Conservation (phyloP, 2,113 vertebrate genomes). For the Clarias macrocephalus region DNA sequence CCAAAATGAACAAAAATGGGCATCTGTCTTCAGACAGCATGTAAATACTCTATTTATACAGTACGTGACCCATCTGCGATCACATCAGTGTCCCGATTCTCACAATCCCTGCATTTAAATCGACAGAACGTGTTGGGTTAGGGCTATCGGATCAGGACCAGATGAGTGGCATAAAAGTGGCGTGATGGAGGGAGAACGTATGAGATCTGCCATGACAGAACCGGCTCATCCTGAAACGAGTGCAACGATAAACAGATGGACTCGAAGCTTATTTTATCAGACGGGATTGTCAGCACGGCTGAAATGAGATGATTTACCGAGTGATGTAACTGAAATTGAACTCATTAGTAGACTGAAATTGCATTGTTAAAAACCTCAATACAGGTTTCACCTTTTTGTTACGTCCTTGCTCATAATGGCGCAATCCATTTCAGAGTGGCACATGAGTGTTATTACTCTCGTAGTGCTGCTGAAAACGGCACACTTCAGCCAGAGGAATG, state of each 20-base stretch:
- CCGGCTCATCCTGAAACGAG: not conserved
- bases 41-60: not conserved
- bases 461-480: not conserved
- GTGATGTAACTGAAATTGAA: slow-evolving; percentile 5
- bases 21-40: not conserved
- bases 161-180: not conserved
- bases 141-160: not conserved
- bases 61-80: too few species aligned
- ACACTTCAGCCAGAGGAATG: slow-evolving; percentile 13
- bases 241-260: not conserved
- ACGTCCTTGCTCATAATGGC: not conserved
- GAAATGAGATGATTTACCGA: slow-evolving; percentile 9
- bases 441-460: not conserved
- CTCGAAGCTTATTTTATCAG: slow-evolving; percentile 1
- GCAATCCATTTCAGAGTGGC: not conserved
- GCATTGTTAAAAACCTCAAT: not conserved
- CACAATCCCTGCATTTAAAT: not conserved
- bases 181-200: not conserved
- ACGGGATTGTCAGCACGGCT: not conserved
- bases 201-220: not conserved
- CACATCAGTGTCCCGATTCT: not conserved
- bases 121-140: not conserved
- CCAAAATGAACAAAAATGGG: not conserved
- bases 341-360: slow-evolving; percentile 11
- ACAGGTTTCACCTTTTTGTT: not conserved